Conservation (phyloP, 2,888 invertebrate genomes). For the Cheilosia impressa region DNA sequence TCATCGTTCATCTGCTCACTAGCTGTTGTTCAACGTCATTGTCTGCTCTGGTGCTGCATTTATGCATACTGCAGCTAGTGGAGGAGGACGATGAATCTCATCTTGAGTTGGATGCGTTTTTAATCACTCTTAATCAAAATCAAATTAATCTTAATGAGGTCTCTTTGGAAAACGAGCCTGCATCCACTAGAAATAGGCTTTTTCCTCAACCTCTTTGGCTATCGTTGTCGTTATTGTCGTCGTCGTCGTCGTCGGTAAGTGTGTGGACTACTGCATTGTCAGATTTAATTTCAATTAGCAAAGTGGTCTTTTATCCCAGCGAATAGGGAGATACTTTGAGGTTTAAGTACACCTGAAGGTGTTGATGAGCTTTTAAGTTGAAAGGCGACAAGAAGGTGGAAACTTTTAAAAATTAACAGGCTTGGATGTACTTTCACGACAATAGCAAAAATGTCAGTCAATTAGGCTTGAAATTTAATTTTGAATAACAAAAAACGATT, state of each 20-base stretch:
- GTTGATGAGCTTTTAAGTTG: background rate
- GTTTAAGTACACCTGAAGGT: background rate
- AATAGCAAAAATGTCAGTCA: too few relatives aligned
- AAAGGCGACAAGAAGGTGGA: background rate
- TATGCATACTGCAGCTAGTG: background rate
- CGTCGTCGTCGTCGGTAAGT: background rate
- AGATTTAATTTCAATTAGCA: slow-evolving; percentile 8
- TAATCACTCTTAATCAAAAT: slow-evolving; percentile 60
- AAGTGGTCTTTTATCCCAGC: background rate
- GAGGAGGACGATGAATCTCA: slow-evolving; percentile 45
- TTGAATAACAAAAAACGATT: too few relatives aligned
- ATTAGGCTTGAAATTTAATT: too few relatives aligned
- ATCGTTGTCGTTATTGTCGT: background rate
- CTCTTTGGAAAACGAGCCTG: slow-evolving; percentile 17
- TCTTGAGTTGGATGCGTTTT: slow-evolving; percentile 38
- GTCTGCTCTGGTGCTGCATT: slow-evolving; percentile 32
- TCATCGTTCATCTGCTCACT: slow-evolving; percentile 30
- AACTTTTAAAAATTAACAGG: too few relatives aligned
- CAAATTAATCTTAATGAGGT: slow-evolving; percentile 51
- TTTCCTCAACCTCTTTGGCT: background rate
- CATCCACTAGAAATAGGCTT: slow-evolving; percentile 8
- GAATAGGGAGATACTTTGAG: background rate
- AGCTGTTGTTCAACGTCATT: slow-evolving; percentile 20
- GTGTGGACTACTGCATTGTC: background rate
- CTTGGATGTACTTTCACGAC: too few relatives aligned